Base-by-base conservation (phyloP, 2,797 vertebrate species). In the Enteromius fasciolatus region DNA sequence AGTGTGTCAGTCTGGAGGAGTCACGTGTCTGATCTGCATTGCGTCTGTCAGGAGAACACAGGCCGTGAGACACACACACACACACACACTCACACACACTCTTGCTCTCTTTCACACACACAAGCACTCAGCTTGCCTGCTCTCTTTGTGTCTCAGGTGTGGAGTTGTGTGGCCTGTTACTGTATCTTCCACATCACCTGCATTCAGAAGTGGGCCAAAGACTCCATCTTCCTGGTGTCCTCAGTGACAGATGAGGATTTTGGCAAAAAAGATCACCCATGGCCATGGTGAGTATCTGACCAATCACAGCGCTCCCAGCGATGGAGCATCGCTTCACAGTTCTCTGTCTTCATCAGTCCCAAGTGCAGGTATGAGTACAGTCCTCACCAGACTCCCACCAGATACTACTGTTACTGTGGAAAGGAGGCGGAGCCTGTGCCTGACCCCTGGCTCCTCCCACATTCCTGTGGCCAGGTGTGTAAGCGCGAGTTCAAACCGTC, bases 11-110 rank as follows among this genome's bases (percentile, higher is more conserved):
- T 95, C 97, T 0, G 96, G 97, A 79, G 96, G 97, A 4, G 92
- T 98, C 85, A 98, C 97, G 0, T 99, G 98, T 85, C 94, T 99
- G 81, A 98, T 99, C 92, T 99, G 98, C 89, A 99, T 99, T 88
- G 96, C 95, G 81, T 98, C 97, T 0, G 95, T 99, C 78, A 98
- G 96, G 92, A 96, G 97, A 89, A 97, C 95, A 1, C 97, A 99
- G 92, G 94, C 96, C 81, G 98, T 99, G 90, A 96, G 96, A 74
- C n/a, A 15, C 54, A 46, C 11, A 23, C 41, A 68, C 15, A 57
- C 74, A 46, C 9, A 41, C 23, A 11, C 23, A 15, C 25, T 2
- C 59, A 57, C 74, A 46, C 9, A 41, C 23, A 11, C 23, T 6
- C 25, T 2, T 25, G 0, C 59, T 0, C 25, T 2, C 25, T 0